phyloP scores from a whole-genome alignment of 2,888 invertebrate species.

The Nomada fabriciana region DNA sequence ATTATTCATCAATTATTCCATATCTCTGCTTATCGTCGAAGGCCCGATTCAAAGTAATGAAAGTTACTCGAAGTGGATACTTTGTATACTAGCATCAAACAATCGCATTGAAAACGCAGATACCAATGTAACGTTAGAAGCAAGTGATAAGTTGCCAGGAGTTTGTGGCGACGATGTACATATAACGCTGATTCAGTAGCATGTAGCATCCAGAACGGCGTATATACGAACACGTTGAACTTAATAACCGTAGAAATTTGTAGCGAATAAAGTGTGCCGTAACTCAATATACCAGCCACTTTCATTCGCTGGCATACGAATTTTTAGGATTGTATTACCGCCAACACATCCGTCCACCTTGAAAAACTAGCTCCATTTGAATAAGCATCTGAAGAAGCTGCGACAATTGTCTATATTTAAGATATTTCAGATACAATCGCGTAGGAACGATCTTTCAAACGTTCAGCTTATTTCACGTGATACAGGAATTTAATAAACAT shows the following conservation, averaged over 20 bases:
- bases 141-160: constrained; percentile 2
- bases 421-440: neutral
- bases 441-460: too few species aligned
- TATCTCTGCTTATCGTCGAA: too few species aligned
- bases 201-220: neutral
- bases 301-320: constrained; percentile 32
- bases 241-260: constrained; percentile 43
- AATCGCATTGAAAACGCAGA: neutral
- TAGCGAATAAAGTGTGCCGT: constrained; percentile 53
- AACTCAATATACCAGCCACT: constrained; percentile 40
- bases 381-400: constrained; percentile 12
- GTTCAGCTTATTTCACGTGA: too few species aligned
- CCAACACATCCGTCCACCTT: constrained; percentile 25
- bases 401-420: neutral
- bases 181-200: constrained; percentile 5
- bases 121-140: constrained; percentile 7
- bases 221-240: constrained; percentile 15
- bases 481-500: too few species aligned
- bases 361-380: constrained; percentile 28
- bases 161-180: neutral
- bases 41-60: neutral
- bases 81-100: neutral
- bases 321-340: constrained; percentile 52
- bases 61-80: neutral
- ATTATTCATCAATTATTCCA: too few species aligned